Evolutionary conservation across 2,113 vertebrate genomes (phyloP), one percentile per base, ranked within the genome.

Genomic region (Alexandromys fortis): DNA sequence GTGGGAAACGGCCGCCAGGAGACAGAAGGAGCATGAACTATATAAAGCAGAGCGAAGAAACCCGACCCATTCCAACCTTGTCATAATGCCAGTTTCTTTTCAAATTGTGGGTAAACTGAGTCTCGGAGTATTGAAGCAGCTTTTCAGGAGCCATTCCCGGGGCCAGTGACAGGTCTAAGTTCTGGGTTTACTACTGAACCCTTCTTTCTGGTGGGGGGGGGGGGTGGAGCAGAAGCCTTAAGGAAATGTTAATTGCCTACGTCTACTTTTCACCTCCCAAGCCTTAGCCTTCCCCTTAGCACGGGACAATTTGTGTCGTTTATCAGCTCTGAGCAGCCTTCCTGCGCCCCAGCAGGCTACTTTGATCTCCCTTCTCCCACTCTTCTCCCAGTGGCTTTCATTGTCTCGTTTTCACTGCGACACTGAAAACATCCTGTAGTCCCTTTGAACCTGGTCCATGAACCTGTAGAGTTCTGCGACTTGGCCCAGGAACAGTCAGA

Each of bases 351-450:
- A 26, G 35, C 24, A 3, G 9, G 49, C 45, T 10, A 2, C 49
- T 67, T 94, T 90, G 42, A 28, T 79, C 92, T 76, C 83, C 42
- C 45, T 79, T 38, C 33, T 82, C 61, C 58, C 21, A 19, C 35
- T 94, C 78, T 79, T 70, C 73, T 76, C 70, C 55, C 21, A 52
- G 75, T 76, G 67, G 58, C 12, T 90, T 93, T 86, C 47, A 49
- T 49, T 65, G 35, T 86, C 35, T 86, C 30, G 5, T 45, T 26
- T 10, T 72, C 7, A 13, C 7, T 33, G 12, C 11, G 30, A 67
- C 63, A 89, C n/a, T 35, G 47, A 83, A 92, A 96, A 93, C 91
- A 94, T 67, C 91, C 90, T 81, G 82, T 52, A 45, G 75, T 68
- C 17, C 21, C 75, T 90, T 16, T 81, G 96, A 96, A 91, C 68